phyloP scores from a whole-genome alignment of 2,113 vertebrate species.

The Anser cygnoides region DNA sequence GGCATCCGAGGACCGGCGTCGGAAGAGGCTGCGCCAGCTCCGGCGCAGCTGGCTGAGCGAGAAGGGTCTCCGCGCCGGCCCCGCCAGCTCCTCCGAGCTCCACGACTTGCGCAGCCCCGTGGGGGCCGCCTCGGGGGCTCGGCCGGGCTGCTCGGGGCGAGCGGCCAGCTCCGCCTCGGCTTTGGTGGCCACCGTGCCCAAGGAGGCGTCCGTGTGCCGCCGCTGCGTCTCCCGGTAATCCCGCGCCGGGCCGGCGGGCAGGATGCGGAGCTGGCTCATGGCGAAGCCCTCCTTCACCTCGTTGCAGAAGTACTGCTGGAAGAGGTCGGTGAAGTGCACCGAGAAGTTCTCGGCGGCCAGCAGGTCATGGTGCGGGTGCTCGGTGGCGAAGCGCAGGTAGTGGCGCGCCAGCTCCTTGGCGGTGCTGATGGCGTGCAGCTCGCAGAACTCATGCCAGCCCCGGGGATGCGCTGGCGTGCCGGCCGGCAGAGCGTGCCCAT shows the following conservation, averaged over 20 bases:
- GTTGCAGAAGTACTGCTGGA: slow-evolving; percentile 92
- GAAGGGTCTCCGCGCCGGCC: slow-evolving; percentile 75
- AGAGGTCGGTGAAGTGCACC: slow-evolving; percentile 90
- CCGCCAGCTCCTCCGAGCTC: slow-evolving; percentile 83
- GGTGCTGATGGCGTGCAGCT: slow-evolving; percentile 90
- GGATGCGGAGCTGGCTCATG: slow-evolving; percentile 73
- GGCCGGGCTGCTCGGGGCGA: slow-evolving; percentile 67
- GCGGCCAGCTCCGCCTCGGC: slow-evolving; percentile 47
- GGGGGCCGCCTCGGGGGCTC: slow-evolving; percentile 37
- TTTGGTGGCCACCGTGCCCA: slow-evolving; percentile 70
- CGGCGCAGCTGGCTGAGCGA: slow-evolving; percentile 84
- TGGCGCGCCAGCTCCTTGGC: slow-evolving; percentile 91
- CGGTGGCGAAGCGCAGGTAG: slow-evolving; percentile 89
- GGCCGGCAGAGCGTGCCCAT: slow-evolving; percentile 85
- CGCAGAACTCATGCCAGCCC: slow-evolving; percentile 97
- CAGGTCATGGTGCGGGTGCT: slow-evolving; percentile 86
- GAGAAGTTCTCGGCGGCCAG: slow-evolving; percentile 91
- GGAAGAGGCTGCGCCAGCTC: slow-evolving; percentile 84
- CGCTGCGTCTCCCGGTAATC: slow-evolving; percentile 90
- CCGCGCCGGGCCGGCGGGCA: slow-evolving; percentile 78
- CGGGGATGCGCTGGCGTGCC: slow-evolving; percentile 77
- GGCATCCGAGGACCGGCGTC: slow-evolving; percentile 76
- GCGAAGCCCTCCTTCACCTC: slow-evolving; percentile 86
- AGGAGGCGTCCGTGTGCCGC: slow-evolving; percentile 50
- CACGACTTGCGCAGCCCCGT: slow-evolving; percentile 73